Conservation (phyloP, 2,113 vertebrate genomes). For the Mobula hypostoma region DNA sequence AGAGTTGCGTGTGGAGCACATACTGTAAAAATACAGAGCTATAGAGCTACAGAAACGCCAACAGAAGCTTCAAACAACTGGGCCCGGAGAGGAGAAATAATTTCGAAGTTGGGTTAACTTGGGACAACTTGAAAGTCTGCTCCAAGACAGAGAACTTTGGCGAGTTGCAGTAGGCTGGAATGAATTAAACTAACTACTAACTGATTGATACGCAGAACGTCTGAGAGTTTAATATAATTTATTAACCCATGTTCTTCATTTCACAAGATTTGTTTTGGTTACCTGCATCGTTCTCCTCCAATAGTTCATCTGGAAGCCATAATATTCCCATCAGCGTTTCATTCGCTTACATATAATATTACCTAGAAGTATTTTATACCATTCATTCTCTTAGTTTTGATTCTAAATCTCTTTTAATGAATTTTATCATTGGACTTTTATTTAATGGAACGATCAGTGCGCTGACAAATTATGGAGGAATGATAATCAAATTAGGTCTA, state of each 20-base stretch:
- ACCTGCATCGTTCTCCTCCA: not conserved
- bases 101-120: too few relatives aligned
- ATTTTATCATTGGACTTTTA: fast-evolving
- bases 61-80: too few relatives aligned
- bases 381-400: not conserved
- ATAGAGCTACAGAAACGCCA: too few relatives aligned
- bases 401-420: not conserved
- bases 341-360: not conserved
- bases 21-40: too few relatives aligned
- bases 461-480: not conserved
- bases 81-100: too few relatives aligned
- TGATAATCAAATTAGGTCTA: not conserved
- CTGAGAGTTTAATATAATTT: not conserved
- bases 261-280: not conserved
- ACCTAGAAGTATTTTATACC: not conserved
- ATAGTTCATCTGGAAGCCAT: not conserved
- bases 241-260: not conserved
- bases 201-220: too few relatives aligned
- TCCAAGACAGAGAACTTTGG: too few relatives aligned
- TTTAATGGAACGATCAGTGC: not conserved
- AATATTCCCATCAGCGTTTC: not conserved
- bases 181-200: too few relatives aligned
- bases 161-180: too few relatives aligned
- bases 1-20: too few relatives aligned
- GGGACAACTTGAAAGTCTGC: too few relatives aligned